Evolutionary conservation across 2,113 vertebrate genomes (phyloP), one percentile per base, ranked within the genome.

Genomic region (Calyptomena viridis): DNA sequence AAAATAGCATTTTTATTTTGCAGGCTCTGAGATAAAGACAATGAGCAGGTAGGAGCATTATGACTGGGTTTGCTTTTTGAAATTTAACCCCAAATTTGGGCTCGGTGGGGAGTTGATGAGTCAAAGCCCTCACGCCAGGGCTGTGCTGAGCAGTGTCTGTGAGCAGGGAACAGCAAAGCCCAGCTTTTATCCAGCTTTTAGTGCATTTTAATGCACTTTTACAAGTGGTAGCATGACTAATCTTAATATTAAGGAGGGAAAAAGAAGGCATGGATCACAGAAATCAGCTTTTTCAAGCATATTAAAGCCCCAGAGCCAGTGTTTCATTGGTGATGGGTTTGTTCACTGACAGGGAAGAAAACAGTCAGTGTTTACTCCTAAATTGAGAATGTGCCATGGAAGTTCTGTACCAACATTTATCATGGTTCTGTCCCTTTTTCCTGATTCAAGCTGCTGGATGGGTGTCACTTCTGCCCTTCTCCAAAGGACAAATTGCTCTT

Each of bases 281-380:
- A 64, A 69, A 84, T 40, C 17, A 23, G 5, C 22, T 46, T 58
- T 58, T 77, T 23, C 50, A 67, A 30, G 6, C 13, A 8, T 17
- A n/a, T 28, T 56, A 52, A 76, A 93, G 58, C 31, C 62, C 35
- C 31, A 12, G 52, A 21, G 6, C 21, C 39, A 52, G 8, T 12
- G 11, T 11, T 15, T 17, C 1, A 0, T 2, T 35, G 39, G 49
- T 4, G 58, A 13, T 1, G 1, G 3, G 42, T 62, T 46, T 56
- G 18, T 17, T 31, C 31, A 22, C 25, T 37, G 24, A 11, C 6
- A 14, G 30, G 30, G 27, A 50, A 55, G 25, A 42, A 74, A 72
- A 56, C 6, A 7, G 53, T 35, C 53, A 46, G 11, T 16, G 23
- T 44, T 74, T 80, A 37, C 49, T 18, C 30, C n/a, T 23, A 24